Percentiles rank a stretch among this genome's conserved stretches.
These are phyloP conservation scores for Drymodes brunneopygia DNA, from an alignment of 2,113 vertebrate genomes.

Conservation along the genomic window DNA sequence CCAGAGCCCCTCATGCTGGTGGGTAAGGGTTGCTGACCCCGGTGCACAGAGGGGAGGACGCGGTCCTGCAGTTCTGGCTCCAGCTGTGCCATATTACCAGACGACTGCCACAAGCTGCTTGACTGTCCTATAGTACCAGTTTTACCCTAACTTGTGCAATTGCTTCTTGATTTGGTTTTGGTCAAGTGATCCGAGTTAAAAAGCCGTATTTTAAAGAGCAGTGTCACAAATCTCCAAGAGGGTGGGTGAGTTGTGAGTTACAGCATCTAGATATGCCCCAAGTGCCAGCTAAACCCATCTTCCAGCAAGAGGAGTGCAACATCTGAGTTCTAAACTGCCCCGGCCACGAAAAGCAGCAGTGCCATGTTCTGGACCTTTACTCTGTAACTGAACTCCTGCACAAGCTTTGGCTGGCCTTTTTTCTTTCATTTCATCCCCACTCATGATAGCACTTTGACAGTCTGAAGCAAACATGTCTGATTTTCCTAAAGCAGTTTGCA, in stretches of 20 bases:
- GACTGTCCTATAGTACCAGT: no score
- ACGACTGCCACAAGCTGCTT: background rate
- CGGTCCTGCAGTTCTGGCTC: background rate
- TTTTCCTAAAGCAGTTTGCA: background rate
- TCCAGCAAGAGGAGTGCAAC: background rate
- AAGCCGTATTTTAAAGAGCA: background rate
- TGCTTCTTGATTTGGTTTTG: background rate
- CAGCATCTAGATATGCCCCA: background rate
- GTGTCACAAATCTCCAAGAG: no score
- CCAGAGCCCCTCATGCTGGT: background rate
- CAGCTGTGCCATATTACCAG: background rate
- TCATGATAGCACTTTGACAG: background rate
- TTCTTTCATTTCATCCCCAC: background rate
- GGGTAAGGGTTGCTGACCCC: background rate
- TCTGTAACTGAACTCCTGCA: background rate
- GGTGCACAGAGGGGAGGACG: fast-evolving
- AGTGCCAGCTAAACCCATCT: background rate
- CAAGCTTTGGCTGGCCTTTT: background rate
- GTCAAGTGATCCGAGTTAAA: background rate
- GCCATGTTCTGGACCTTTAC: no score
- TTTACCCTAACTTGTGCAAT: background rate
- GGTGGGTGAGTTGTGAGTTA: background rate
- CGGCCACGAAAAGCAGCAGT: background rate
- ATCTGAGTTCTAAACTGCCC: background rate
- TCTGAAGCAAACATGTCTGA: background rate